phyloP scores from a whole-genome alignment of 2,888 invertebrate genomes.

The Amphipoea oculea region DNA sequence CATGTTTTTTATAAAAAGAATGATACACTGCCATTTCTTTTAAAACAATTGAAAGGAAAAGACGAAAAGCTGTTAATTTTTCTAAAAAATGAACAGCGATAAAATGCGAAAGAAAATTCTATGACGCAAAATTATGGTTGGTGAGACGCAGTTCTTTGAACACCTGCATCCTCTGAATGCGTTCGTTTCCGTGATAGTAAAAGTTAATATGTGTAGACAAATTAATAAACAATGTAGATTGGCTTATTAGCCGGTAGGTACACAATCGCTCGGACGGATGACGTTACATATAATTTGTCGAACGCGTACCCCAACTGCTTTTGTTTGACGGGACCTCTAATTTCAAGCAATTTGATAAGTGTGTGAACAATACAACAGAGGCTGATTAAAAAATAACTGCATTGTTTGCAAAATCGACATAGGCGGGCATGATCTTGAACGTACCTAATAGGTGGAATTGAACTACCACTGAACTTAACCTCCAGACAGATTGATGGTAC shows the following conservation, averaged over 20 bases:
- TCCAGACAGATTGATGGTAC: not conserved
- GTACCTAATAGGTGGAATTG: not conserved
- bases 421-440: not conserved
- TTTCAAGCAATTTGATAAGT: not conserved
- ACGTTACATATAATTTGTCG: not conserved
- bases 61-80: not conserved
- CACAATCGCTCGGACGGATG: not conserved
- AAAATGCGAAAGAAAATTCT: not conserved
- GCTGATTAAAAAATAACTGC: not conserved
- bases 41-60: not conserved
- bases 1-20: not conserved
- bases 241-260: not conserved
- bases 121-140: not conserved
- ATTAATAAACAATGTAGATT: conserved; percentile 1
- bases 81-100: not conserved
- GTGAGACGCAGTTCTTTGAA: not conserved
- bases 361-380: not conserved
- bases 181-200: not conserved
- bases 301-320: not conserved
- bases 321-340: conserved; percentile 2
- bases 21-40: not conserved
- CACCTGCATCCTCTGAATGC: not conserved
- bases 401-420: not conserved
- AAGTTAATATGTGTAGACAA: not conserved
- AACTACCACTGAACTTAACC: not conserved